phyloP scores from a whole-genome alignment of 37 sponge, comb jelly and placozoan species.

The Halisarca cf. caerulea region DNA sequence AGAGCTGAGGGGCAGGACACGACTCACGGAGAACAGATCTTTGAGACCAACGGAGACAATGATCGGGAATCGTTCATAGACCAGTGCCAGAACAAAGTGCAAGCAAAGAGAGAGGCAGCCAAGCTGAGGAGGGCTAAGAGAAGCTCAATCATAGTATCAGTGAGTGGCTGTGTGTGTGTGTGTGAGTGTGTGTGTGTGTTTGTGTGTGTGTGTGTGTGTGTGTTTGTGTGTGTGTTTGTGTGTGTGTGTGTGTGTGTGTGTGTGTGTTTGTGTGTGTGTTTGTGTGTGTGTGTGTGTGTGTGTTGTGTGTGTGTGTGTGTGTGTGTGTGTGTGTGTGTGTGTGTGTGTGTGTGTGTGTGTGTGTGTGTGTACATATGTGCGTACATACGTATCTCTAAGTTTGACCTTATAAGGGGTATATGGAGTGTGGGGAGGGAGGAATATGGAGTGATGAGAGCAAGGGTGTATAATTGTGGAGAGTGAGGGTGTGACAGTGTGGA shows the following conservation, averaged over 20 bases:
- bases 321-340: background rate
- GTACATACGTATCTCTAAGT: background rate
- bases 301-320: background rate
- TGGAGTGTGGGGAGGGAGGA: too few species aligned
- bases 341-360: background rate
- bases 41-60: slow-evolving; percentile 16
- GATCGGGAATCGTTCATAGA: background rate
- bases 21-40: background rate
- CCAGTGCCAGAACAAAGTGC: slow-evolving; percentile 10
- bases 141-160: slow-evolving; percentile 8
- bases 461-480: too few species aligned
- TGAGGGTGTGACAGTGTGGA: too few species aligned
- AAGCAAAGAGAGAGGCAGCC: background rate
- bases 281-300: background rate
- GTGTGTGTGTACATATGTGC: background rate
- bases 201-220: background rate
- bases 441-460: too few species aligned
- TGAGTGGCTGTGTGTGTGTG: background rate
- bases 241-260: background rate
- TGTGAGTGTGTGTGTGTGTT: background rate
- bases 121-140: slow-evolving; percentile 8
- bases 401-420: too few species aligned
- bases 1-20: background rate
- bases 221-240: background rate
- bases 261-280: background rate